Evolutionary conservation across 2,888 invertebrate genomes (phyloP).

Genomic region (Cephus rjabovi): DNA sequence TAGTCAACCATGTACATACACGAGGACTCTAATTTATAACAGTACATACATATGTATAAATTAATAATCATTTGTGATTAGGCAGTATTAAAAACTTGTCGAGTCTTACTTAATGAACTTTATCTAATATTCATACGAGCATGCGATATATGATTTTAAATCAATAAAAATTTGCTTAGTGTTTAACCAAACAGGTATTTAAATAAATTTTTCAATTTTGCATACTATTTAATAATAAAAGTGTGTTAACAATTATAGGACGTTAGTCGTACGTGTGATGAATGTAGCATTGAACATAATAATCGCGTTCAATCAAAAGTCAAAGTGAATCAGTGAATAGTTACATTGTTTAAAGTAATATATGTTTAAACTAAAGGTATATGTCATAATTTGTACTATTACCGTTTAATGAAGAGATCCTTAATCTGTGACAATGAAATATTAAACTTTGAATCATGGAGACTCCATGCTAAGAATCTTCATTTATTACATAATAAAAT

Average conservation of each 20-base stretch:
- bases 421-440: not conserved
- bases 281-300: not conserved
- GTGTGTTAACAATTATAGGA: not conserved
- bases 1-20: not conserved
- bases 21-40: not conserved
- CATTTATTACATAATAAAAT: not conserved
- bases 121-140: not conserved
- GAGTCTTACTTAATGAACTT: not conserved
- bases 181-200: not conserved
- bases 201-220: not conserved
- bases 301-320: not conserved
- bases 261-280: not conserved
- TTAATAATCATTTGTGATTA: not conserved
- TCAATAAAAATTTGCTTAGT: not conserved
- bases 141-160: not conserved
- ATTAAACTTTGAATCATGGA: not conserved
- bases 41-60: not conserved
- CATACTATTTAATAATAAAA: not conserved
- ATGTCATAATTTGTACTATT: not conserved
- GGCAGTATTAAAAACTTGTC: not conserved
- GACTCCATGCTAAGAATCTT: not conserved
- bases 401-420: not conserved
- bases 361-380: not conserved
- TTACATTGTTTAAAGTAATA: not conserved
- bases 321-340: not conserved